Percentiles rank a stretch among this genome's conserved stretches.
Evolutionary conservation across 2,797 vertebrate species (phyloP).

Genomic region (Astyanax mexicanus): DNA sequence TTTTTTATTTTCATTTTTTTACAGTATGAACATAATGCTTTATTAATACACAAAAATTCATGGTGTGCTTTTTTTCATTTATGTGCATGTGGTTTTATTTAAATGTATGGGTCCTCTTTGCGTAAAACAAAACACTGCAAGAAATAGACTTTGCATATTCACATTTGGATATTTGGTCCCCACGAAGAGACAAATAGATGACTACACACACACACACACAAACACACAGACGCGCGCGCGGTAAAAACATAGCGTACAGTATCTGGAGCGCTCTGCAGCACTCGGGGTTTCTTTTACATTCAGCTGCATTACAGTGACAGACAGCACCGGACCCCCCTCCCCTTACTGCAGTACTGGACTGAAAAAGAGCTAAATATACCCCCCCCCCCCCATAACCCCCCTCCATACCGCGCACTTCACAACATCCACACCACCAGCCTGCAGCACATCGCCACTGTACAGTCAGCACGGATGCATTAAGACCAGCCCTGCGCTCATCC

Average conservation of each 20-base stretch:
- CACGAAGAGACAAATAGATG: neutral
- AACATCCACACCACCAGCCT: constrained; percentile 75
- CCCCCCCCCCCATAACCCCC: constrained; percentile 53
- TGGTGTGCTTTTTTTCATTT: too few species aligned
- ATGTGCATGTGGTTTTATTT: too few species aligned
- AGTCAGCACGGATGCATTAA: constrained; percentile 75
- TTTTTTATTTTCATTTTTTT: too few species aligned
- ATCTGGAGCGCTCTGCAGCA: neutral
- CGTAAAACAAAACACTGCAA: neutral
- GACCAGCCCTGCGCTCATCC: constrained; percentile 51
- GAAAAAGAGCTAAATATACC: constrained; percentile 82
- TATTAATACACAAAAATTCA: too few species aligned
- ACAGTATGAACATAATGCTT: too few species aligned
- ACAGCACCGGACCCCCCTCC: constrained; percentile 39
- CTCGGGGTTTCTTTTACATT: neutral
- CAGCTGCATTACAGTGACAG: constrained; percentile 11
- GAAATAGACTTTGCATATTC: neutral
- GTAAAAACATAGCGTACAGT: neutral
- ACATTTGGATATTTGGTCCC: too few species aligned
- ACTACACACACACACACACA: neutral
- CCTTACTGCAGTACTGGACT: constrained; percentile 76
- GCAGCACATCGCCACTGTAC: constrained; percentile 62
- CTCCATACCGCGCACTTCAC: constrained; percentile 65
- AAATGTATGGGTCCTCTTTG: too few species aligned
- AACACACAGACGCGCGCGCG: neutral